These are phyloP conservation scores for Willowsia nigromaculata DNA, from an alignment of 2,888 invertebrate genomes.

Conservation along the genomic window DNA sequence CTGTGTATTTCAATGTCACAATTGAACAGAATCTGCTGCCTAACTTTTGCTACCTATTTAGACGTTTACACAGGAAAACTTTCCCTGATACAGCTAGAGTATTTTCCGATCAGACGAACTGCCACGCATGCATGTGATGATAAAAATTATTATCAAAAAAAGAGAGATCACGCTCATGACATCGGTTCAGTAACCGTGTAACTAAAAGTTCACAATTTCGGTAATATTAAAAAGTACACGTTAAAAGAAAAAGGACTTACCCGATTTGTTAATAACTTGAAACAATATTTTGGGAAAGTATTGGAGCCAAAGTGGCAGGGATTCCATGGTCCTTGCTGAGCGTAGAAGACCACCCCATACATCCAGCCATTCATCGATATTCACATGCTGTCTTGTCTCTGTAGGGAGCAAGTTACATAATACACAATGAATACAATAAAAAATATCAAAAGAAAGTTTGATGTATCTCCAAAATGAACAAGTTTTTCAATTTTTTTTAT, in stretches of 20 bases:
- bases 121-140: too few relatives aligned
- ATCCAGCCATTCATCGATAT: slow-evolving; percentile 86
- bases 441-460: not conserved
- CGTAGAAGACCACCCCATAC: slow-evolving; percentile 85
- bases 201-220: too few relatives aligned
- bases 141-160: too few relatives aligned
- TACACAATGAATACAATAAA: not conserved
- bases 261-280: slow-evolving; percentile 86
- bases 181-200: too few relatives aligned
- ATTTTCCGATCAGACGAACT: too few relatives aligned
- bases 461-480: not conserved
- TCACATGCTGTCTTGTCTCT: slow-evolving; percentile 79
- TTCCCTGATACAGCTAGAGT: too few relatives aligned
- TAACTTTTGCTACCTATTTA: too few relatives aligned
- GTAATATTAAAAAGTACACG: not conserved
- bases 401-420: slow-evolving; percentile 29
- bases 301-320: slow-evolving; percentile 88
- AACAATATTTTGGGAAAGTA: slow-evolving; percentile 87
- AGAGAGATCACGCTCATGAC: too few relatives aligned
- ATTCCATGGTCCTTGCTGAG: slow-evolving; percentile 83
- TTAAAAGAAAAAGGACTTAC: slow-evolving; percentile 80
- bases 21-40: too few relatives aligned
- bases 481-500: not conserved
- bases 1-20: slow-evolving; percentile 57
- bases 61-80: too few relatives aligned